Conservation (phyloP, 2,797 vertebrate species). For the Muraenolepis orangiensis region DNA sequence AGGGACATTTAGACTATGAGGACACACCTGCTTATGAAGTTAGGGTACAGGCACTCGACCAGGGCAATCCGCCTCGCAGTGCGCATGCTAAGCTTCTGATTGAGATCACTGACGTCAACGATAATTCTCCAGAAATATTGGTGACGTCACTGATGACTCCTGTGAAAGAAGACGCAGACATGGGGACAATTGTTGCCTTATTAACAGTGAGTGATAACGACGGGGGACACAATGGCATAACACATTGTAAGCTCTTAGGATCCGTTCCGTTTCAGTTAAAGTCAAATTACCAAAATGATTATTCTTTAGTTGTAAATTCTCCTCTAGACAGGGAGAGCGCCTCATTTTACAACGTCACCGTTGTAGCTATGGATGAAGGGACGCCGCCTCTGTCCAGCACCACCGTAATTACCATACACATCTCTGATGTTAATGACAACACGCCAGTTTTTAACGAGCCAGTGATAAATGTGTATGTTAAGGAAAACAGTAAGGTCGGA, state of each 20-base stretch:
- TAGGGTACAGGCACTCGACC: conserved; percentile 68
- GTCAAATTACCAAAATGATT: conserved; percentile 3
- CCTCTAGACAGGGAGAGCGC: neutral
- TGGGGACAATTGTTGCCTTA: conserved; percentile 60
- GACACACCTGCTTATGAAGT: conserved; percentile 71
- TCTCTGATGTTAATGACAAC: neutral
- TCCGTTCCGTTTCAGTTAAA: neutral
- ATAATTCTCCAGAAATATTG: conserved; percentile 48
- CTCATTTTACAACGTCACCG: neutral
- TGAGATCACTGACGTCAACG: conserved; percentile 62
- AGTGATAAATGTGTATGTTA: conserved; percentile 3
- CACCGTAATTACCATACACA: neutral
- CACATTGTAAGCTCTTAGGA: conserved; percentile 26
- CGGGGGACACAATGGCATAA: conserved; percentile 60
- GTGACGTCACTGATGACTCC: conserved; percentile 59
- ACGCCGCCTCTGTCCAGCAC: neutral
- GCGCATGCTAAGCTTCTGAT: conserved; percentile 65
- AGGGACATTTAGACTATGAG: conserved; percentile 74
- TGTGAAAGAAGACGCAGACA: conserved; percentile 61
- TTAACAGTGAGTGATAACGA: conserved; percentile 69
- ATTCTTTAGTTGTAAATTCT: neutral
- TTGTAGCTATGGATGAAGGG: neutral
- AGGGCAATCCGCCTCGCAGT: conserved; percentile 36
- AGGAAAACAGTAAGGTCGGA: conserved; percentile 62
- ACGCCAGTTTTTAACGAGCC: neutral